A percentile compares a stretch with the other conserved stretches of the same genome.
Conservation (phyloP, 1,140 invertebrate genomes). For the Drosophila watanabei region DNA sequence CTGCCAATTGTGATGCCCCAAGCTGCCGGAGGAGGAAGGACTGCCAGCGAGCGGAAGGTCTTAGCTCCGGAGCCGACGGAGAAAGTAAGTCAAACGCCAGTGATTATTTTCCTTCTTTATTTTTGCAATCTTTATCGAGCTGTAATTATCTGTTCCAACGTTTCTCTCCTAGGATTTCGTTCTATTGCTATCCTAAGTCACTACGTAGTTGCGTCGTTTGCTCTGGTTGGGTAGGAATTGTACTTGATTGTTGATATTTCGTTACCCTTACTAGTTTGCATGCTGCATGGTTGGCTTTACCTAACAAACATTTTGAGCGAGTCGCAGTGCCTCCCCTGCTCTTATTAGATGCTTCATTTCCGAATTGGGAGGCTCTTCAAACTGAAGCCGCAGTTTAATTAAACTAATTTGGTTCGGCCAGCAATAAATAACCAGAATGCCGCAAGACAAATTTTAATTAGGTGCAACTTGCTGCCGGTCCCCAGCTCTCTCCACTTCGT, state of each 20-base stretch:
- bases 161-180: conserved; percentile 71
- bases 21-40: conserved; percentile 10
- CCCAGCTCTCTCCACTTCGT: conserved; percentile 16
- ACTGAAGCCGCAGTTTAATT: conserved; percentile 51
- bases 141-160: conserved; percentile 23
- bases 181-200: conserved; percentile 59
- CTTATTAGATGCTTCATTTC: conserved; percentile 15
- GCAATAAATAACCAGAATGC: conserved; percentile 63
- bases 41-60: conserved; percentile 28
- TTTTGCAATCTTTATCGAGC: conserved; percentile 12
- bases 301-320: not conserved
- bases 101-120: not conserved
- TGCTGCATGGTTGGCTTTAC: conserved; percentile 41
- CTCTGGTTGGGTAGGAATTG: conserved; percentile 60
- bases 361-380: conserved; percentile 21
- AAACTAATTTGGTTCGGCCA: conserved; percentile 50
- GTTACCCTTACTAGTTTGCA: conserved; percentile 46
- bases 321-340: not conserved
- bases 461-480: conserved; percentile 25
- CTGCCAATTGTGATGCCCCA: conserved; percentile 88
- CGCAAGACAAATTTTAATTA: conserved; percentile 66
- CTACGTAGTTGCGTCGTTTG: conserved; percentile 49
- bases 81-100: conserved; percentile 47
- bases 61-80: conserved; percentile 28
- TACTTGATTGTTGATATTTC: conserved; percentile 23